These are phyloP conservation scores for Scomber scombrus DNA, from an alignment of 2,113 vertebrate genomes.

Conservation along the genomic window DNA sequence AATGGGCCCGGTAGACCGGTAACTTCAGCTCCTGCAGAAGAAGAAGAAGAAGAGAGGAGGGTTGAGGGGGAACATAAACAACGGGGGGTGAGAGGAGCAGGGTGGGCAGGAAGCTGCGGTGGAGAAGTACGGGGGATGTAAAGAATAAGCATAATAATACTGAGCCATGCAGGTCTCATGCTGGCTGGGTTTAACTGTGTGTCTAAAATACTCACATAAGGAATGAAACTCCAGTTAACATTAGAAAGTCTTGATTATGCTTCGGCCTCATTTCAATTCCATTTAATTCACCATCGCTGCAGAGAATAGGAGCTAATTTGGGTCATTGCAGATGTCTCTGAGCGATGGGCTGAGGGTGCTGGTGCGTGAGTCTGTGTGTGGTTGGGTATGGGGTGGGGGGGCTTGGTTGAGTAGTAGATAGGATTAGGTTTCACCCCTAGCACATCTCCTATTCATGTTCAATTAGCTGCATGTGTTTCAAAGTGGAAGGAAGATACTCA, in stretches of 20 bases:
- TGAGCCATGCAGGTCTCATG: slow-evolving; percentile 44
- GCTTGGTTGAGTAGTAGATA: slow-evolving; percentile 65
- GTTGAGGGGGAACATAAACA: slow-evolving; percentile 12
- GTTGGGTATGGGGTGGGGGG: neutral
- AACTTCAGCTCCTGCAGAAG: slow-evolving; percentile 89
- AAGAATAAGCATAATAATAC: slow-evolving; percentile 69
- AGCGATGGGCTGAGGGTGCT: slow-evolving; percentile 42
- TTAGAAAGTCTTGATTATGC: slow-evolving; percentile 32
- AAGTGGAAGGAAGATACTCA: slow-evolving; percentile 70
- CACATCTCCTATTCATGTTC: slow-evolving; percentile 81
- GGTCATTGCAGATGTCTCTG: slow-evolving; percentile 68
- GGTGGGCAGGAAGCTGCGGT: slow-evolving; percentile 44
- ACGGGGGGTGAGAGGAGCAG: slow-evolving; percentile 13
- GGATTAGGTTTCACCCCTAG: slow-evolving; percentile 78
- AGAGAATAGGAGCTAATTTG: slow-evolving; percentile 67
- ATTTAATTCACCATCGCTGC: slow-evolving; percentile 45
- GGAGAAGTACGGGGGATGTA: slow-evolving; percentile 38
- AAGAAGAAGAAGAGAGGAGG: slow-evolving; percentile 1
- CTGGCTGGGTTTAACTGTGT: slow-evolving; percentile 37
- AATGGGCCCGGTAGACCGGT: slow-evolving; percentile 89
- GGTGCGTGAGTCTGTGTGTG: slow-evolving; percentile 35
- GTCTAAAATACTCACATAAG: slow-evolving; percentile 21
- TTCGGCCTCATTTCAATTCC: slow-evolving; percentile 35
- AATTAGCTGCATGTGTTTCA: slow-evolving; percentile 79
- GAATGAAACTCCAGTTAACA: slow-evolving; percentile 31